These are phyloP conservation scores for Chirona hameri DNA, from an alignment of 2,888 invertebrate species.

Conservation along the genomic window DNA sequence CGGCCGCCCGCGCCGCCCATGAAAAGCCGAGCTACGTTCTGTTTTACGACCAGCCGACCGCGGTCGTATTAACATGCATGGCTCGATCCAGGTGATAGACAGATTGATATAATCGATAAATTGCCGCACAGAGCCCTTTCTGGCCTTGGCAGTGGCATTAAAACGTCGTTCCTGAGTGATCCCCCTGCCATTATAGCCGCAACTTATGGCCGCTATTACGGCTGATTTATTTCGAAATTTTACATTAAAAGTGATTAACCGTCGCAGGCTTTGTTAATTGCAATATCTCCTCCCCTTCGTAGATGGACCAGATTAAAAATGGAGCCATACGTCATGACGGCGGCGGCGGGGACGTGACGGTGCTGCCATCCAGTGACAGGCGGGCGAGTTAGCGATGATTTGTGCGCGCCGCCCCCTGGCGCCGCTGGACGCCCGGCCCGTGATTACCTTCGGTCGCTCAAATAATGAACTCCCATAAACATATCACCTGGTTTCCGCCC, in stretches of 20 bases:
- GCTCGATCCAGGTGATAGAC: not conserved
- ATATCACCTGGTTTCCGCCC: constrained; percentile 27
- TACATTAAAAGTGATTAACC: constrained; percentile 27
- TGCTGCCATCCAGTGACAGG: not conserved
- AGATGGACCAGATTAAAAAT: constrained; percentile 27
- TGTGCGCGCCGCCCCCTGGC: not conserved
- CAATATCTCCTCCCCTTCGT: constrained; percentile 27
- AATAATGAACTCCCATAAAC: constrained; percentile 27
- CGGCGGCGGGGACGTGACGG: not conserved
- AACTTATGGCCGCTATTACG: constrained; percentile 1
- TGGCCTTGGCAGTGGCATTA: constrained; percentile 26
- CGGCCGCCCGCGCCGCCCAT: not conserved
- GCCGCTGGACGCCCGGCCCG: not conserved
- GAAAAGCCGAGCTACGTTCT: not conserved
- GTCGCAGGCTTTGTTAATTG: constrained; percentile 26
- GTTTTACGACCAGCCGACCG: not conserved
- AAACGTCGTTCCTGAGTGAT: constrained; percentile 4
- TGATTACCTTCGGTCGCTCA: constrained; percentile 11
- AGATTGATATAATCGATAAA: constrained; percentile 27
- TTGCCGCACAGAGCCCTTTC: constrained; percentile 4
- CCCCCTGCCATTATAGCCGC: constrained; percentile 24
- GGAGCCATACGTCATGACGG: constrained; percentile 5
- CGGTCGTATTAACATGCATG: constrained; percentile 2
- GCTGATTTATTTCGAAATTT: constrained; percentile 25
- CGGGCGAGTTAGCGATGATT: not conserved